These are phyloP conservation scores for Lochmaea capreae DNA, from an alignment of 2,888 invertebrate species.

Conservation along the genomic window DNA sequence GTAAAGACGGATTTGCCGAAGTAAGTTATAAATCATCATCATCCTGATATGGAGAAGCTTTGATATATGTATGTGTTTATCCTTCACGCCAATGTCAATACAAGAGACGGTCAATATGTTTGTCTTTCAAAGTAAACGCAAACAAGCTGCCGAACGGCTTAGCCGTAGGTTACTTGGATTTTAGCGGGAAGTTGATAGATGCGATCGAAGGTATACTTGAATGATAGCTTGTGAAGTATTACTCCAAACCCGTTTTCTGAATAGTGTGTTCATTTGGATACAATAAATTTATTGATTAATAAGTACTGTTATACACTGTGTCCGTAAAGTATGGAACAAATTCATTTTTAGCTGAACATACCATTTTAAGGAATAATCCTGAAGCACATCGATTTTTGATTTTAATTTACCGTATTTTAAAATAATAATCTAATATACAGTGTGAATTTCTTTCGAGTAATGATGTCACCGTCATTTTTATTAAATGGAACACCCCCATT, in stretches of 20 bases:
- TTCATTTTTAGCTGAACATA: too few relatives aligned
- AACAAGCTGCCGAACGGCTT: constrained; percentile 36
- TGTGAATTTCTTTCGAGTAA: too few relatives aligned
- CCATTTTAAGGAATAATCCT: too few relatives aligned
- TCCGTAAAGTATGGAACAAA: too few relatives aligned
- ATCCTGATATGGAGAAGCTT: constrained; percentile 25
- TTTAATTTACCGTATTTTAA: too few relatives aligned
- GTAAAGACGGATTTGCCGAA: constrained; percentile 10
- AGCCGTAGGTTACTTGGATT: constrained; percentile 28
- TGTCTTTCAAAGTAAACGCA: constrained; percentile 40
- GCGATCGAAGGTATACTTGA: constrained; percentile 14
- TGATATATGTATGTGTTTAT: constrained; percentile 45
- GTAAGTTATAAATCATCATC: constrained; percentile 26
- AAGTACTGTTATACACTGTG: too few relatives aligned
- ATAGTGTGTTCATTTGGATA: background rate
- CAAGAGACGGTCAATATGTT: constrained; percentile 43
- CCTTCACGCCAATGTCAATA: constrained; percentile 41
- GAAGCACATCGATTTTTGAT: too few relatives aligned
- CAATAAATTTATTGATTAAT: too few relatives aligned
- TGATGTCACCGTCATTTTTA: too few relatives aligned
- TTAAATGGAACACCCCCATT: too few relatives aligned
- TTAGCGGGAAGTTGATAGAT: constrained; percentile 22
- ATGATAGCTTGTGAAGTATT: background rate
- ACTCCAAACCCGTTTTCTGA: background rate
- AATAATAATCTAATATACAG: too few relatives aligned